Evolutionary conservation across 2,113 vertebrate species (phyloP), one percentile per base, ranked within the genome.

Genomic region (Protomyctophum bolini): DNA sequence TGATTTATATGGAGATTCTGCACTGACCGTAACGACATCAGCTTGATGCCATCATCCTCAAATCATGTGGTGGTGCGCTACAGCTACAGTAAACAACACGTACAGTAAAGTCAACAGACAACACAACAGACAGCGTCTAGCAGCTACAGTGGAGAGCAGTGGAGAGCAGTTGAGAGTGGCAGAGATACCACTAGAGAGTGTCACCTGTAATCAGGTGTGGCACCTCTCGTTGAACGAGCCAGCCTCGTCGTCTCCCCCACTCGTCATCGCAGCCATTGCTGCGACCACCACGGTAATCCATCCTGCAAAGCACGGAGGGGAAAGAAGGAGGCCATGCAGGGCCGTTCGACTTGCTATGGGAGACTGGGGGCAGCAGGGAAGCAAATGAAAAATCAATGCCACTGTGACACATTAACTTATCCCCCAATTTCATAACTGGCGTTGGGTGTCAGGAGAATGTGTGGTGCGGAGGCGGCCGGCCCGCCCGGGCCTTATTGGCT

Each of bases 321-420:
- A 87, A 73, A 84, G 77, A 1, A 41, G 33, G 3, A 41, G 33
- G 33, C 33, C 33, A 4, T 3, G 33, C 76, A 48, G 5, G 62
- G 72, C 21, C 21, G 21, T 21, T 21, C 33, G 3, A 6, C 82
- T 72, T 76, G 80, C 79, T 79, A 66, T 78, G 83, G 70, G 83
- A 41, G 33, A 85, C 72, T 69, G 72, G 67, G 78, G 83, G 76
- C 86, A 84, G 85, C 63, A 3, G 67, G 83, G 85, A 82, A 79
- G 86, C 78, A 91, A 91, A 91, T 91, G 87, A 91, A 91, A 91
- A 91, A 91, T 91, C 90, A 87, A 91, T 90, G 89, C 72, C 71
- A 66, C 85, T 86, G 84, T 91, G 89, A 91, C 90, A 91, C 87
- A 91, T 91, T 90, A 91, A 91, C 90, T 89, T 91, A 91, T 91